phyloP scores from a whole-genome alignment of 2,888 invertebrate species.

The Drosophila falleni region DNA sequence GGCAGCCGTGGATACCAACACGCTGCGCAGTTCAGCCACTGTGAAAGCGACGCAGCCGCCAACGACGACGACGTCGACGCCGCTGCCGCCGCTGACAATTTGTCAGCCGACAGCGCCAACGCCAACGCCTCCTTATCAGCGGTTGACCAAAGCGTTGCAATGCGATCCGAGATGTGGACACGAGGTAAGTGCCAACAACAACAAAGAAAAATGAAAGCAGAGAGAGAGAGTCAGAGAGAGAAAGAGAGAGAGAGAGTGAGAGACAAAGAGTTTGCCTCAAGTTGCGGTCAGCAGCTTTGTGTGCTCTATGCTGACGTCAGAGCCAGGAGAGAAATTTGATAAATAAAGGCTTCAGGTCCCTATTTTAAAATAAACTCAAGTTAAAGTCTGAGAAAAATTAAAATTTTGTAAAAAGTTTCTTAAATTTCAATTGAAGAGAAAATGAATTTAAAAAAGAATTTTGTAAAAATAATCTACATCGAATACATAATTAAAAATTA shows the following conservation, averaged over 20 bases:
- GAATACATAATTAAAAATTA: too few relatives aligned
- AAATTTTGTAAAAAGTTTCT: too few relatives aligned
- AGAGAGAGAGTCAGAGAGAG: neutral
- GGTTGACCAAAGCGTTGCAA: slow-evolving; percentile 86
- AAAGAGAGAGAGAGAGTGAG: neutral
- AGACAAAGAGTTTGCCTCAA: slow-evolving; percentile 21
- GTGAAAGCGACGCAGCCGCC: slow-evolving; percentile 65
- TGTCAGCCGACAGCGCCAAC: slow-evolving; percentile 83
- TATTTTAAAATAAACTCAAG: neutral
- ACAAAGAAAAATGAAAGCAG: neutral
- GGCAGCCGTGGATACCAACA: slow-evolving; percentile 86
- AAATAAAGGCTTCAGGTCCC: neutral
- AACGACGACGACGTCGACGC: slow-evolving; percentile 46
- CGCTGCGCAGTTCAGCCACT: slow-evolving; percentile 82
- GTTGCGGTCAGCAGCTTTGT: slow-evolving; percentile 44
- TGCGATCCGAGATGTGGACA: slow-evolving; percentile 86
- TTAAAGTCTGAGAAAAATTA: neutral
- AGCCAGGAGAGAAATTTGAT: slow-evolving; percentile 39
- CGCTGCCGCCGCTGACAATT: slow-evolving; percentile 71
- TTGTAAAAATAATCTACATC: too few relatives aligned
- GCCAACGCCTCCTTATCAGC: slow-evolving; percentile 86
- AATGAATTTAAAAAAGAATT: too few relatives aligned
- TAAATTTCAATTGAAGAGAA: too few relatives aligned
- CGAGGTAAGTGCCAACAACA: slow-evolving; percentile 83
- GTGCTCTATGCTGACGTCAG: slow-evolving; percentile 43